Conservation (phyloP, 1,140 invertebrate species). For the Pachypeltis micranthus region DNA sequence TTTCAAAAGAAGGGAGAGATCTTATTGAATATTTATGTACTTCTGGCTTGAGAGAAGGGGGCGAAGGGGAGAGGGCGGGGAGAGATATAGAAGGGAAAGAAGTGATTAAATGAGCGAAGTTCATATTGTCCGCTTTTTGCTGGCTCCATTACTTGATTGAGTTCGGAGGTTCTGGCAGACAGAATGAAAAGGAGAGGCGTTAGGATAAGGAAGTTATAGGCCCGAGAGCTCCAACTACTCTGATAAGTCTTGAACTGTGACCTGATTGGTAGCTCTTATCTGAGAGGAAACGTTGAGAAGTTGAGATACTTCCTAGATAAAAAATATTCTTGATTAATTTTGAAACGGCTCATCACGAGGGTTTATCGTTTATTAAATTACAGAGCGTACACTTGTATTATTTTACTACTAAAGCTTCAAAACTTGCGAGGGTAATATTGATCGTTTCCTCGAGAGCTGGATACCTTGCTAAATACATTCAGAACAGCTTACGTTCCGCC, state of each 20-base stretch:
- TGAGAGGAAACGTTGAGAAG: too few species aligned
- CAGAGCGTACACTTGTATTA: too few species aligned
- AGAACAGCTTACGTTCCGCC: too few species aligned
- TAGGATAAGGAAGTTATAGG: neutral
- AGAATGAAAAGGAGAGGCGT: neutral
- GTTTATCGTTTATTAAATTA: too few species aligned
- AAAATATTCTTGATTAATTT: too few species aligned
- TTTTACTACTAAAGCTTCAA: too few species aligned
- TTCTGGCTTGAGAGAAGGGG: neutral
- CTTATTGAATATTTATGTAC: neutral
- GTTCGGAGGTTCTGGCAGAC: neutral
- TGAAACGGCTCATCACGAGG: too few species aligned
- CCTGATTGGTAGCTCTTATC: neutral
- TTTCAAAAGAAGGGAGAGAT: neutral
- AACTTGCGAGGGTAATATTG: too few species aligned
- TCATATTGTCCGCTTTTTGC: neutral
- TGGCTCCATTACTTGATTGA: neutral
- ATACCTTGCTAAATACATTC: too few species aligned
- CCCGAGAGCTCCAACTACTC: neutral
- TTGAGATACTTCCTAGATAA: too few species aligned
- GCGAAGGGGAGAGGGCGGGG: neutral
- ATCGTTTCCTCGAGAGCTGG: too few species aligned
- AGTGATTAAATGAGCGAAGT: neutral
- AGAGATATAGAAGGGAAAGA: too few species aligned
- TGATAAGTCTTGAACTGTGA: neutral